A percentile compares a stretch with the other conserved stretches of the same genome.
Evolutionary conservation across 2,113 vertebrate genomes (phyloP).

Genomic region (Pterophyllum scalare): DNA sequence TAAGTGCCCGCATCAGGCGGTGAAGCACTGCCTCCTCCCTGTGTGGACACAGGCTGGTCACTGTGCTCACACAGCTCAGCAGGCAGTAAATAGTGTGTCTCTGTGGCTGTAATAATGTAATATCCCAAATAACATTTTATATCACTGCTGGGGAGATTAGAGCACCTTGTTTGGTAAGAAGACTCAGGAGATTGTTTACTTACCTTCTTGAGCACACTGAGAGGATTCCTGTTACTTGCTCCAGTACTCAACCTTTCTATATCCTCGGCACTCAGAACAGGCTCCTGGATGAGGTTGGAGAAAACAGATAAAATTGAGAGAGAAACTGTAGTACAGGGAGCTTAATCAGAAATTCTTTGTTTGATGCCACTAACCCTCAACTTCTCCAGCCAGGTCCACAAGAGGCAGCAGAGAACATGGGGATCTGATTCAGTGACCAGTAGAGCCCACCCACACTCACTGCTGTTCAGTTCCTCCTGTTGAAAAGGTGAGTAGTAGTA

Average conservation of each 20-base stretch:
- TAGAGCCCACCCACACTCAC: conserved; percentile 81
- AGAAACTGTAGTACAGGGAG: background rate
- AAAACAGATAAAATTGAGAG: background rate
- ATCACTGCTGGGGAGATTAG: background rate
- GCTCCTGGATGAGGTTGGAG: conserved; percentile 72
- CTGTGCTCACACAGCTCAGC: conserved; percentile 79
- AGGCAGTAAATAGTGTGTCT: conserved; percentile 81
- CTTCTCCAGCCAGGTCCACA: conserved; percentile 85
- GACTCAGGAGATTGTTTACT: background rate
- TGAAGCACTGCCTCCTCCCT: conserved; percentile 78
- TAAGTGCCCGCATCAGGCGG: conserved; percentile 77
- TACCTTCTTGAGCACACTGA: conserved; percentile 78
- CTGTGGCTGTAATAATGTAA: conserved; percentile 70
- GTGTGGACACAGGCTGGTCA: conserved; percentile 77
- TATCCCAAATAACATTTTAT: background rate
- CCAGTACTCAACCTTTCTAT: conserved; percentile 56
- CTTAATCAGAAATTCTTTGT: background rate
- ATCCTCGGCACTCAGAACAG: conserved; percentile 79
- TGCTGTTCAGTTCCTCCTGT: conserved; percentile 83
- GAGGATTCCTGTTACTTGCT: conserved; percentile 46
- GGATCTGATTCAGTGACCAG: conserved; percentile 81
- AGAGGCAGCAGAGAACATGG: conserved; percentile 78
- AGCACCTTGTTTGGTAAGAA: background rate
- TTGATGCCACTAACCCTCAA: conserved; percentile 75
- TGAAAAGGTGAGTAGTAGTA: background rate